Evolutionary conservation across 1,140 invertebrate genomes (phyloP).

Genomic region (Akabosia matsudoensis): DNA sequence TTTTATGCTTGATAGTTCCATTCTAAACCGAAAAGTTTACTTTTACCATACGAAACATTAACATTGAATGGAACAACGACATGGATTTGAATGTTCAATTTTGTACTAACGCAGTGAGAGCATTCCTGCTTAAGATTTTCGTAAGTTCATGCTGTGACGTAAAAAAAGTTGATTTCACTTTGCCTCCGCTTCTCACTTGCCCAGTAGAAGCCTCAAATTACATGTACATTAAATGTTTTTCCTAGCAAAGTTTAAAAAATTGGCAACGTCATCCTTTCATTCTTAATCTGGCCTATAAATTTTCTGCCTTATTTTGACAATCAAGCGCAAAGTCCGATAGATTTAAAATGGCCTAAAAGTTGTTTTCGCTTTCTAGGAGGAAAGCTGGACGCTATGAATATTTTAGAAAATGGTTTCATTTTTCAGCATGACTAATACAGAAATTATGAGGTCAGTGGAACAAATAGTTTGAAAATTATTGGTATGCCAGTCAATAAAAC

Average conservation of each 20-base stretch:
- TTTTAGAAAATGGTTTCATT: background rate
- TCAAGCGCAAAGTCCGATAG: too few species aligned
- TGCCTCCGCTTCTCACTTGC: background rate
- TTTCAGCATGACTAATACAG: background rate
- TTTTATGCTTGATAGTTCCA: background rate
- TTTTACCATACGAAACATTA: too few species aligned
- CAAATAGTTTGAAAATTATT: background rate
- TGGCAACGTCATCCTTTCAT: background rate
- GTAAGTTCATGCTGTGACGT: background rate
- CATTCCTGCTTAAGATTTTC: too few species aligned
- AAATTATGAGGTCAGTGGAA: background rate
- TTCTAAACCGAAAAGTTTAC: too few species aligned
- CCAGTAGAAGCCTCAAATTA: background rate
- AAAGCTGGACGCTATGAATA: background rate
- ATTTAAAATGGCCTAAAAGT: too few species aligned
- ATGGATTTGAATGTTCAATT: too few species aligned
- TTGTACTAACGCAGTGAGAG: too few species aligned
- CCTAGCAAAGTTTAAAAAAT: background rate
- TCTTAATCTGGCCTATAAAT: background rate
- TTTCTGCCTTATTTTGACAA: too few species aligned
- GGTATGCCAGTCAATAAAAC: background rate
- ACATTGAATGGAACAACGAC: too few species aligned
- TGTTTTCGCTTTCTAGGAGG: too few species aligned
- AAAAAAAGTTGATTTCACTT: background rate
- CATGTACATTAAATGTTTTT: background rate